Evolutionary conservation across 2,113 vertebrate species (phyloP), one percentile per base, ranked within the genome.

Genomic region (Ramphastos sulfuratus): DNA sequence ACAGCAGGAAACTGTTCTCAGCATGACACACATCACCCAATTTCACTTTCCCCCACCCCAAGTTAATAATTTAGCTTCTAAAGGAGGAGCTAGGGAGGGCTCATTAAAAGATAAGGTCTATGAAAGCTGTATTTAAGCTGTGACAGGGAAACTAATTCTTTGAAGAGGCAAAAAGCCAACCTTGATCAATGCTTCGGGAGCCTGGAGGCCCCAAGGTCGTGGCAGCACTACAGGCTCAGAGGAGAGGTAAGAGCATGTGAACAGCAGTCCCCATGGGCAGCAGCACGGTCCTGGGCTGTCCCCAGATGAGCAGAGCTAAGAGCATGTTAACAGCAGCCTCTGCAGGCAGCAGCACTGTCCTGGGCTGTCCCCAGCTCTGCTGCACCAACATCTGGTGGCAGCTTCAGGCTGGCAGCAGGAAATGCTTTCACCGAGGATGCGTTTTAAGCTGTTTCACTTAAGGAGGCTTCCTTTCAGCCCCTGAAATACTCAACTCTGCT

Each of bases 191-290:
- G 37, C 72, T 27, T 73, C 7, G 44, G 42, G 64, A 61, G 17
- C 18, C 58, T 12, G 13, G 39, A 46, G 31, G 31, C 82, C 0
- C 1, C 0, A 2, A n/a, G 74, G 27, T 37, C 24, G n/a, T 10
- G 30, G 13, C 0, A 1, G 60, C 24, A 30, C 27, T 4, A 7
- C 2, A 4, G 28, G 58, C 28, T 12, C 20, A 3, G 42, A 42
- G 42, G 42, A 42, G 42, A 42, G 42, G 15, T 42, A 42, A 42
- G 42, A 42, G 42, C 42, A 42, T 42, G 42, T 42, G 42, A 42
- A 42, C 42, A 42, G 42, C 42, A 42, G 42, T 15, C 42, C 42
- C 42, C 42, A 15, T 15, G 42, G 42, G 50, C 35, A 19, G 54
- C 25, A 35, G 65, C 21, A 1, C 5, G 25, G 42, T 55, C 64